Evolutionary conservation across 1,140 invertebrate genomes (phyloP), one percentile per base, ranked within the genome.

Genomic region (Zaprionus lachaisei): DNA sequence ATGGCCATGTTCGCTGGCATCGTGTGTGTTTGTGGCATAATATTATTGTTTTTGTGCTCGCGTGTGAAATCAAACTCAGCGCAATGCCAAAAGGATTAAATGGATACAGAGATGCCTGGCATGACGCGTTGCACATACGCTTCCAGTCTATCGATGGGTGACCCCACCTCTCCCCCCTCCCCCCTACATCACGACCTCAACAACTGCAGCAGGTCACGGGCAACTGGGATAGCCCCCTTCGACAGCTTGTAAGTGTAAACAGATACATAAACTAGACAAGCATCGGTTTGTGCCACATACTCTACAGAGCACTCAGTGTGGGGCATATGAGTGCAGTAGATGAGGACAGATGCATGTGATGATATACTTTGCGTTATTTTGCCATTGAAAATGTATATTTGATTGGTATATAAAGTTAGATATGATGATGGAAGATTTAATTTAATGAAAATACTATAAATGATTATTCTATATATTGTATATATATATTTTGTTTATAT

Each of bases 31-130:
- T 89, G 84, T 89, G 84, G 84, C 84, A 89, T 89, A 89, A 89
- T 89, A 89, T 89, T 89, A 89, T 89, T 89, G 84, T 89, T 89
- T 89, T 81, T 89, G 84, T 89, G 84, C 84, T 89, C 84, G 84
- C 84, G 84, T 89, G 84, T 77, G 84, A 89, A 89, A 89, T 89
- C 85, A 89, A 89, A 89, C 85, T 81, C 84, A 79, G 81, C 84
- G 81, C 81, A 77, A 75, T 86, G 83, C 85, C 85, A 81, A 89
- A 89, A 89, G 85, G 85, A 89, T 89, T 89, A 89, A 89, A 90
- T 84, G 81, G 85, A 90, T 89, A 81, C 81, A 71, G 38, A 69
- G 67, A 51, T 9, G 47, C 17, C 73, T 38, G 74, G 55, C 54
- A 83, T 75, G 74, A 66, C 71, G 75, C 58, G 79, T 60, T 74